A percentile compares a stretch with the other conserved stretches of the same genome.
Conservation (phyloP, 1,140 invertebrate species). For the Sinonovacula constricta region DNA sequence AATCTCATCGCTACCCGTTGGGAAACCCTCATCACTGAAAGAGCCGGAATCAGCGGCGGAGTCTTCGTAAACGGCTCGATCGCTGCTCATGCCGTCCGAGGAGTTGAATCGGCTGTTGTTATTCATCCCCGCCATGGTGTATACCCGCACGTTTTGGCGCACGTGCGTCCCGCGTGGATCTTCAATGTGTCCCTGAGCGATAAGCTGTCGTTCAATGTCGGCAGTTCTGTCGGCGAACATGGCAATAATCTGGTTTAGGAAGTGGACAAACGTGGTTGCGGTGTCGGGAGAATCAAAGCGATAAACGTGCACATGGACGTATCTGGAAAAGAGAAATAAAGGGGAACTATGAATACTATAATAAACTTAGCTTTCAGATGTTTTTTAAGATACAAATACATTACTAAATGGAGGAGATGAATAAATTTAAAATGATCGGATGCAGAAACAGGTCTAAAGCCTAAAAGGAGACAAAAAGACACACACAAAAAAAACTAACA, state of each 20-base stretch:
- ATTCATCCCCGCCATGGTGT: not conserved
- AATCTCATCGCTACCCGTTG: conserved; percentile 64
- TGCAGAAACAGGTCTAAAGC: no score
- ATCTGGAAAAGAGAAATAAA: conserved; percentile 67
- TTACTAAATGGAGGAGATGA: no score
- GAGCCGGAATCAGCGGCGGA: conserved; percentile 64
- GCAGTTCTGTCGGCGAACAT: conserved; percentile 85
- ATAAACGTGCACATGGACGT: conserved; percentile 96
- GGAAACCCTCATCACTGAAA: conserved; percentile 61
- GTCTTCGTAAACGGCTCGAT: conserved; percentile 57
- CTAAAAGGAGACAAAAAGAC: no score
- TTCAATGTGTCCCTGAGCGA: conserved; percentile 65
- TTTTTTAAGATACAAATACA: no score
- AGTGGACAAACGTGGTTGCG: conserved; percentile 89
- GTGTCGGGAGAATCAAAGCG: conserved; percentile 96
- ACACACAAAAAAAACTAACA: no score
- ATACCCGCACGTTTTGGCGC: conserved; percentile 11
- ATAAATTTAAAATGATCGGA: no score
- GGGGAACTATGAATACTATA: not conserved
- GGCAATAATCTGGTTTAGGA: conserved; percentile 89
- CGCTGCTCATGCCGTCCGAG: conserved; percentile 62
- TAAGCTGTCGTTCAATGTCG: conserved; percentile 72
- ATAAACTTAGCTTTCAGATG: no score
- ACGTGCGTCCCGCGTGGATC: conserved; percentile 25
- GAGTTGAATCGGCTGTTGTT: conserved; percentile 31